Percentiles rank a stretch among this genome's conserved stretches.
Conservation (phyloP, 2,888 invertebrate genomes). For the Nasonia oneida region DNA sequence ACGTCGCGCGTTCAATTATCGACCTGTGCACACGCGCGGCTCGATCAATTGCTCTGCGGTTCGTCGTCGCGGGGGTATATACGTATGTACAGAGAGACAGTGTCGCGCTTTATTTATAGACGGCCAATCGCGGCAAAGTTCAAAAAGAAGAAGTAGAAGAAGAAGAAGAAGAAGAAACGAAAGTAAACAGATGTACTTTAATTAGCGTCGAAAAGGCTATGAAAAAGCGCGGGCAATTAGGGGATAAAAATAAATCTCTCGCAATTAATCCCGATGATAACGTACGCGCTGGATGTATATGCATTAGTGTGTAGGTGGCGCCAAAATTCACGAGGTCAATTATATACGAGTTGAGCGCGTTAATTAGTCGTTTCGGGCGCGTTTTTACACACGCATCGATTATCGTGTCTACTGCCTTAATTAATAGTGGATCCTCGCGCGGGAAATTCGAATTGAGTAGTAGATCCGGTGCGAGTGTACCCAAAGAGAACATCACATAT, state of each 20-base stretch:
- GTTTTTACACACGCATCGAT: not conserved
- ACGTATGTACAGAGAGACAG: too few relatives aligned
- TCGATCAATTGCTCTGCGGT: too few relatives aligned
- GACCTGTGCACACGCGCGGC: too few relatives aligned
- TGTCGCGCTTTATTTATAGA: too few relatives aligned
- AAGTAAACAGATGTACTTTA: not conserved
- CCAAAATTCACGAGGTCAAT: slow-evolving; percentile 3
- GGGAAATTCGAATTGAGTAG: too few relatives aligned
- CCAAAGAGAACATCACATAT: not conserved
- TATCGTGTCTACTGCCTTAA: not conserved
- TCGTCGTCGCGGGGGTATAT: too few relatives aligned
- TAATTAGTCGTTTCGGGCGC: not conserved
- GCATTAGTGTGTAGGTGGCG: not conserved
- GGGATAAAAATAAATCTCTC: not conserved
- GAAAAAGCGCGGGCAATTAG: slow-evolving; percentile 9
- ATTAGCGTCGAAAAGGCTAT: not conserved
- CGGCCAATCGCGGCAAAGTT: too few relatives aligned
- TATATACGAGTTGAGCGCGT: not conserved
- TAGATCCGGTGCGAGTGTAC: not conserved
- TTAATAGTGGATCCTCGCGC: not conserved
- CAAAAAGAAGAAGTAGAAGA: too few relatives aligned
- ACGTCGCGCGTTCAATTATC: not conserved
- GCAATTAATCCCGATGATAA: slow-evolving; percentile 1
- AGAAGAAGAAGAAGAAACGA: not conserved
- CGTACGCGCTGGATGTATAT: not conserved